phyloP scores from a whole-genome alignment of 2,113 vertebrate species.

The Malaclemys terrapin region DNA sequence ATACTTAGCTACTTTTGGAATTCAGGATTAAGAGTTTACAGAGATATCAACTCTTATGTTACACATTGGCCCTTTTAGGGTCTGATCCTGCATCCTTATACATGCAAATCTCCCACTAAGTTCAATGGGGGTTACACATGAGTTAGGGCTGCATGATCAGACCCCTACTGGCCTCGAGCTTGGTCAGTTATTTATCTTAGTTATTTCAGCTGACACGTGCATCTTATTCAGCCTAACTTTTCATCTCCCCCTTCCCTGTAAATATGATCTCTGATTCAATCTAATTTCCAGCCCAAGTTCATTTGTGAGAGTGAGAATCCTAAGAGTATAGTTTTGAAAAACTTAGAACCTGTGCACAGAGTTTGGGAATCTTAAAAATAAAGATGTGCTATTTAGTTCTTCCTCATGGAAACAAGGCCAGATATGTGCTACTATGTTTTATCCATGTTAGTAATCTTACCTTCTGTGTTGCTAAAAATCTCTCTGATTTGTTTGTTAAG shows the following conservation, averaged over 20 bases:
- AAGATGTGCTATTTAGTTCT: background rate
- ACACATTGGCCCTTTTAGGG: background rate
- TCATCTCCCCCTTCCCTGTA: background rate
- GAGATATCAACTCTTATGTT: background rate
- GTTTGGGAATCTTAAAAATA: background rate
- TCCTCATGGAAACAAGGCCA: background rate
- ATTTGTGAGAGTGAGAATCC: background rate
- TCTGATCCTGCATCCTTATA: background rate
- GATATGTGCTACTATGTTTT: fast-evolving
- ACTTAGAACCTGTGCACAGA: background rate
- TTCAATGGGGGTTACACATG: background rate
- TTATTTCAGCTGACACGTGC: background rate
- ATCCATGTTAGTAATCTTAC: conserved; percentile 68
- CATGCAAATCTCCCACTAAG: background rate
- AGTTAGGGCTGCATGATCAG: background rate
- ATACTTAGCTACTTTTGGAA: background rate
- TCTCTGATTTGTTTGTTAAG: conserved; percentile 88
- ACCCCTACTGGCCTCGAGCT: background rate
- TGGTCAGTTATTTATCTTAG: background rate
- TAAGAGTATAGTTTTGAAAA: background rate
- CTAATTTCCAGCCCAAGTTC: background rate
- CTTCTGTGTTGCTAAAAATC: conserved; percentile 75
- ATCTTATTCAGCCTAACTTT: background rate
- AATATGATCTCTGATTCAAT: background rate
- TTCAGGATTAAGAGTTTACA: background rate